A percentile compares a stretch with the other conserved stretches of the same genome.
Evolutionary conservation across 2,888 invertebrate species (phyloP).

Genomic region (Eupithecia dodoneata): DNA sequence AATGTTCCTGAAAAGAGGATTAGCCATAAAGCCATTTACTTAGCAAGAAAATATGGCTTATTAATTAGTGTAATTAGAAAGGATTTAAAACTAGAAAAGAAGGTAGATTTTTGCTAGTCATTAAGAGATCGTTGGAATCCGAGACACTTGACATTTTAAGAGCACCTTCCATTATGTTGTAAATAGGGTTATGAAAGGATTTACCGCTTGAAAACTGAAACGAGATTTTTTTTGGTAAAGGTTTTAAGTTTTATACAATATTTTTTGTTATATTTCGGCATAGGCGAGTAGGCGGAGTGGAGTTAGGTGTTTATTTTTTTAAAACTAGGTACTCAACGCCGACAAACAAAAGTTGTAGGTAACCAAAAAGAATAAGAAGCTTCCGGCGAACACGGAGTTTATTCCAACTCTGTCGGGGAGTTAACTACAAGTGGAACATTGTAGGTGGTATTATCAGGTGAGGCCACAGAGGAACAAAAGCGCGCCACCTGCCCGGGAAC

Average conservation of each 20-base stretch:
- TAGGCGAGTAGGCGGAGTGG: not conserved
- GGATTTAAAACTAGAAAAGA: not conserved
- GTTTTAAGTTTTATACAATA: not conserved
- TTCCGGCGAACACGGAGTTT: not conserved
- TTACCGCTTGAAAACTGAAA: not conserved
- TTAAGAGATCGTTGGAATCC: not conserved
- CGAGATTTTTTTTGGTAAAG: not conserved
- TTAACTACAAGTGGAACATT: constrained; percentile 56
- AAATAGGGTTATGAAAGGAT: constrained; percentile 12
- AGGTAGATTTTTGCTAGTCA: constrained; percentile 2
- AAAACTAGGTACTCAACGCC: not conserved
- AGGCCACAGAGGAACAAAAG: constrained; percentile 62
- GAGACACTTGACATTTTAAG: constrained; percentile 12
- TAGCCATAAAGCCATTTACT: not conserved
- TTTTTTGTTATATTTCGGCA: not conserved
- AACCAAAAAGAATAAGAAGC: not conserved
- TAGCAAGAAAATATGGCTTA: not conserved
- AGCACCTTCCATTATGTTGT: constrained; percentile 6
- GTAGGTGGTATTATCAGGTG: constrained; percentile 66
- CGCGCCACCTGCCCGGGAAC: constrained; percentile 62
- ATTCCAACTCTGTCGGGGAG: constrained; percentile 20
- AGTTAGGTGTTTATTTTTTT: not conserved
- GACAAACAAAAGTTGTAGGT: not conserved
- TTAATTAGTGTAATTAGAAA: not conserved
- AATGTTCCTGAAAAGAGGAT: not conserved